Base-by-base conservation (phyloP, 1,140 invertebrate species). In the Caenorhabditis brenneri region DNA sequence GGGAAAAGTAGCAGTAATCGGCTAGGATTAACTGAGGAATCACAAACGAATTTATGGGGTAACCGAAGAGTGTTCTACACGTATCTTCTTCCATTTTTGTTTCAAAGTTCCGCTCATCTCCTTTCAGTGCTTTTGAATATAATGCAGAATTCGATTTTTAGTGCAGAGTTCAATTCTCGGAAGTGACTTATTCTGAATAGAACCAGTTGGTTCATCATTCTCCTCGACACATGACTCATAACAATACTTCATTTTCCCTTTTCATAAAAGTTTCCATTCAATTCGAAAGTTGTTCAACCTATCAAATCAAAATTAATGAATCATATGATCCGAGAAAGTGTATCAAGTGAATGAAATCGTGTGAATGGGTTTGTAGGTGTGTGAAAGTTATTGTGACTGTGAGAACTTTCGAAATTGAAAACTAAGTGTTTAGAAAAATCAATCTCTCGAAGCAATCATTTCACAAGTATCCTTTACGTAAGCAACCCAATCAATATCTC, bases 401-500 rank as follows among this genome's bases (percentile, higher is more conserved):
- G 19, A 51, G 49, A 51, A 51, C 15, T n/a, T 55, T 55, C 10
- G 6, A 12, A n/a, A 29, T 42, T 42, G 5, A 42, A 42, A 42
- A 6, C 5, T 0, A 55, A 55, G 7, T 27, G 16, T 4, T n/a
- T 19, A n/a, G 16, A 51, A n/a, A 51, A 55, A 12, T 74, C 22
- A 74, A 39, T 74, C 65, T 27, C 22, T 74, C 2, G 65, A 74
- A 22, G 65, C 36, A 24, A 74, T 74, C 65, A 74, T 74, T 12
- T 74, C 65, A 31, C 65, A 74, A 29, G 60, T 51, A 16, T 82
- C 81, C 19, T 74, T 65, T 4, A 82, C 39, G 24, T 82, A 74
- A 1, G 81, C 33, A 15, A 65, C 60, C 55, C 81, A 82, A 29
- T 82, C 81, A n/a, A 82, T 55, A 29, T 82, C 55, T 48, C 55